Conservation (phyloP, 2,888 invertebrate species). For the Netelia virgata region DNA sequence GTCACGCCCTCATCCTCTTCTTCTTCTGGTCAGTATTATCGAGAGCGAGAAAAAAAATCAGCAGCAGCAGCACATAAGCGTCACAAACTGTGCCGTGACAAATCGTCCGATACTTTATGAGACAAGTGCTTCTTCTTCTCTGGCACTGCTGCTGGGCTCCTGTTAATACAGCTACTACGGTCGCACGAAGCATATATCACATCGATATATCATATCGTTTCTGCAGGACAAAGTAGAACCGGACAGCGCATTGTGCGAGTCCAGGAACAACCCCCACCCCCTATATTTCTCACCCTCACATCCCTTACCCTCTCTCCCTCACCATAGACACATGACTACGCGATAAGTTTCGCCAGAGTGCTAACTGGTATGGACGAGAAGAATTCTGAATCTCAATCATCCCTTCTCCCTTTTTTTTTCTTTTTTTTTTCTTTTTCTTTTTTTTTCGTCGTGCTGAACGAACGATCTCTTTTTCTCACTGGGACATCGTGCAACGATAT, state of each 20-base stretch:
- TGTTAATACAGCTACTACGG: slow-evolving; percentile 68
- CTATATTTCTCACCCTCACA: slow-evolving; percentile 23
- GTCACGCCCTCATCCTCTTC: slow-evolving; percentile 68
- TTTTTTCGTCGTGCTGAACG: slow-evolving; percentile 26
- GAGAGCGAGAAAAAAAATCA: slow-evolving; percentile 21
- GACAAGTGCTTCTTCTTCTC: slow-evolving; percentile 80
- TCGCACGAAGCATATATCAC: slow-evolving; percentile 79
- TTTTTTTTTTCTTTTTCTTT: slow-evolving; percentile 12
- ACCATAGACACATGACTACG: slow-evolving; percentile 40
- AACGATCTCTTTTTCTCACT: slow-evolving; percentile 15
- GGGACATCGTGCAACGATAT: slow-evolving; percentile 32
- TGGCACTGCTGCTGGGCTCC: slow-evolving; percentile 48
- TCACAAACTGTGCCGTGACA: slow-evolving; percentile 79
- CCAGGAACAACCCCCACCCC: slow-evolving; percentile 27
- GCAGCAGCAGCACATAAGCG: slow-evolving; percentile 75
- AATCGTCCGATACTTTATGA: slow-evolving; percentile 83
- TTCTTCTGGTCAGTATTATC: slow-evolving; percentile 10
- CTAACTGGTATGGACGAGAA: slow-evolving; percentile 38
- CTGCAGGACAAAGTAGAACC: slow-evolving; percentile 49
- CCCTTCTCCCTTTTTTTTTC: neutral
- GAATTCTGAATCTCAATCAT: slow-evolving; percentile 65
- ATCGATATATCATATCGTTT: slow-evolving; percentile 78
- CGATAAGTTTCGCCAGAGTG: slow-evolving; percentile 48
- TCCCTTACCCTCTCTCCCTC: neutral
- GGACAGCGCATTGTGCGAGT: slow-evolving; percentile 44